Base-by-base conservation (phyloP, 2,113 vertebrate species). In the Rhadina sibilatrix region DNA sequence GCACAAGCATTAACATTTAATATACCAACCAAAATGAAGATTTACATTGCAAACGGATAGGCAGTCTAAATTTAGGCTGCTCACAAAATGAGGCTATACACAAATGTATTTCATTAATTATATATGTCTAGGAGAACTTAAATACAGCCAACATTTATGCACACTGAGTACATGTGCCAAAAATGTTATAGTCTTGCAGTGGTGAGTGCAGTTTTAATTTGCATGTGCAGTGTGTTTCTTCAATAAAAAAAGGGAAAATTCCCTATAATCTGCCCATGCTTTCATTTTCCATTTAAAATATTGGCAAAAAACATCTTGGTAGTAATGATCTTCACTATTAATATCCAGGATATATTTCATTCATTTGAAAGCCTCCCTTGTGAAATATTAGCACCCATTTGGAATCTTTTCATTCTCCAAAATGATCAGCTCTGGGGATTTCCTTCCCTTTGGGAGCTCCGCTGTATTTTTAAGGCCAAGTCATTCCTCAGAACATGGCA, bases 1-100 rank as follows among this genome's bases (percentile, higher is more conserved):
- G 94, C 92, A 95, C 68, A 87, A 86, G 95, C 93, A 93, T 97
- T 97, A 97, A 96, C 91, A 95, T 97, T 96, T 96, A 96, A 97
- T 96, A 96, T 71, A 92, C 92, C 82, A 84, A 95, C 79, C 69
- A 69, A 95, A 96, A 96, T 83, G 91, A 96, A 97, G 93, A 89
- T 96, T 96, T 97, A 94, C 95, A 89, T 94, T 92, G 91, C 84
- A 95, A 95, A 96, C 60, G 63, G 94, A 93, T 85, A 95, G 70
- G 92, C 87, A 91, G 94, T 88, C 92, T 95, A 93, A 95, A 83
- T 93, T 96, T 94, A 98, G 88, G 66, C 80, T 78, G 86, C 94
- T 76, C 78, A 78, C 75, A 94, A 96, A 97, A 97, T 92, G 80
- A 89, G 89, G 71, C 83, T 96, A 84, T 85, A 97, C 89, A 97